Evolutionary conservation across 2,113 vertebrate species (phyloP).

Genomic region (Dicerorhinus sumatrensis): DNA sequence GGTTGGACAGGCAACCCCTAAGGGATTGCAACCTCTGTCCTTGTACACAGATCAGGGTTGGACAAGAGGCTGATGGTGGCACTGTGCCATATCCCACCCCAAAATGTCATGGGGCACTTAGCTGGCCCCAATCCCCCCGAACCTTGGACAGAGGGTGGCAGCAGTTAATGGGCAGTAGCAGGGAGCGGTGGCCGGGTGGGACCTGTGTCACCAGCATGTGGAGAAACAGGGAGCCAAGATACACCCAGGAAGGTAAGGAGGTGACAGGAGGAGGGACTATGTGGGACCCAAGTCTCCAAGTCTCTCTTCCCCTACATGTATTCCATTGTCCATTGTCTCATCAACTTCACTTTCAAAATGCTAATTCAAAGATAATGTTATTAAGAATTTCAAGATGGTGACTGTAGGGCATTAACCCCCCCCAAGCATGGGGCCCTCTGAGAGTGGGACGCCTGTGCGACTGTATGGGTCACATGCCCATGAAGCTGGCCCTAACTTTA

Average conservation of each 20-base stretch:
- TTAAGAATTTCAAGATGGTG: neutral
- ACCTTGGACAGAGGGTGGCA: neutral
- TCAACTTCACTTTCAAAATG: neutral
- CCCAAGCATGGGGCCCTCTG: neutral
- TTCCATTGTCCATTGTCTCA: neutral
- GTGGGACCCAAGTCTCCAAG: neutral
- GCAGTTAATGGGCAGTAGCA: neutral
- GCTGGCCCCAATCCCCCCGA: neutral
- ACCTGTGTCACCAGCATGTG: fast-evolving
- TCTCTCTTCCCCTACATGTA: neutral
- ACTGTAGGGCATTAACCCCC: neutral
- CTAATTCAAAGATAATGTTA: neutral
- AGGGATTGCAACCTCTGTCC: neutral
- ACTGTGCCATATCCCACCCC: neutral
- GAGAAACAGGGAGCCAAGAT: neutral
- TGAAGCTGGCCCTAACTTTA: neutral
- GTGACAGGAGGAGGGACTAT: neutral
- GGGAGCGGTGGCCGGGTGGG: neutral
- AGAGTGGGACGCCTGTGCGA: neutral
- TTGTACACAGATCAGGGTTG: fast-evolving
- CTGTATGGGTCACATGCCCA: no score
- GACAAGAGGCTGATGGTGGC: neutral
- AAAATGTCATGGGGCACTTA: no score
- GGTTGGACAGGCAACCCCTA: neutral
- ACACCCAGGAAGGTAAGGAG: neutral